Evolutionary conservation across 2,797 vertebrate species (phyloP), one percentile per base, ranked within the genome.

Genomic region (Chloroceryle amazona): DNA sequence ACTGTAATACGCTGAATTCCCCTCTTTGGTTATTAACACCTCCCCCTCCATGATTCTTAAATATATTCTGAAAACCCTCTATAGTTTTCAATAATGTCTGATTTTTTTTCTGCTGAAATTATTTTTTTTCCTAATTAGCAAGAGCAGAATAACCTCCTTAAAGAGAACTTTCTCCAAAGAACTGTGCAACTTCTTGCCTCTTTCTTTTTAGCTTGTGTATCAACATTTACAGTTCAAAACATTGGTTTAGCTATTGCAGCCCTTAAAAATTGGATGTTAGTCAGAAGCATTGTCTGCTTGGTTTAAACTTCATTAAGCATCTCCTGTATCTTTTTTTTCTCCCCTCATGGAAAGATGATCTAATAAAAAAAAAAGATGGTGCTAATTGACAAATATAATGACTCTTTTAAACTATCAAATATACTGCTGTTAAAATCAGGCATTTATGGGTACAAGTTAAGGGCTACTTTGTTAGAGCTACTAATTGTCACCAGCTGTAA

Each of bases 91-190:
- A 3, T 22, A 42, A 33, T n/a, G 2, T 54, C n/a, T 68, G 37
- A 13, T 19, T n/a, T 1, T 1, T 74, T n/a, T 52, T 3, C 13
- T 81, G 10, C 13, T 39, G 19, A 83, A 81, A 66, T 67, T 3
- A 4, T 11, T 55, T 22, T 74, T 92, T 92, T 94, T 95, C 68
- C 84, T 90, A 31, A 95, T 94, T 31, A 96, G 49, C 55, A 81
- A 74, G 75, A 90, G 55, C 39, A 79, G 84, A 93, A 33, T 78
- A 89, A 91, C 12, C 41, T 94, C 22, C 31, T 93, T 22, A 75
- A 96, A 84, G 47, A 28, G 85, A 94, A 28, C 29, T 95, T 72
- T 93, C 76, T 47, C 46, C 2, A 5, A 35, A 63, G 35, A 42
- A 42, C 23, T 75, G 25, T 29, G 11, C 19, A 75, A 5, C 49